Evolutionary conservation across 1,140 invertebrate genomes (phyloP).

Genomic region (Brachionus rotundiformis): DNA sequence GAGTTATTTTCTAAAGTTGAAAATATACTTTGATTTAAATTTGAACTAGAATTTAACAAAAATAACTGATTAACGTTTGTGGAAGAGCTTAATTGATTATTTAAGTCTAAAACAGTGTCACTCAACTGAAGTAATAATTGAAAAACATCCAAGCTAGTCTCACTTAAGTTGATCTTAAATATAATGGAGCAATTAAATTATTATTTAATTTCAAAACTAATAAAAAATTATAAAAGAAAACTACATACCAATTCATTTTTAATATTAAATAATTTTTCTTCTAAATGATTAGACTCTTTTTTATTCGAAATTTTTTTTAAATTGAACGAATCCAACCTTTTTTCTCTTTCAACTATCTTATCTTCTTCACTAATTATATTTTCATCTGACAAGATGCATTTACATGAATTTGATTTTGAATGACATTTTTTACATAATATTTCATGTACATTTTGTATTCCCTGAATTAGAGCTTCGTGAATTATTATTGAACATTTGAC

Average conservation of each 20-base stretch:
- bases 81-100: slow-evolving; percentile 28
- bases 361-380: background rate
- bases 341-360: background rate
- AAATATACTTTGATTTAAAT: background rate
- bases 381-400: background rate
- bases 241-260: slow-evolving; percentile 41
- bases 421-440: slow-evolving; percentile 43
- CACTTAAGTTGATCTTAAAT: slow-evolving; percentile 6
- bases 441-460: slow-evolving; percentile 18
- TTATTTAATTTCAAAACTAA: too few relatives aligned
- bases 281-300: background rate
- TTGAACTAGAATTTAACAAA: background rate
- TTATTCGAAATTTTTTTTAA: background rate
- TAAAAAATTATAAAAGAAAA: background rate
- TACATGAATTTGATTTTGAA: background rate
- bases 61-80: slow-evolving; percentile 32
- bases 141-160: slow-evolving; percentile 42
- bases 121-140: slow-evolving; percentile 10
- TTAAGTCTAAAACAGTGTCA: slow-evolving; percentile 32
- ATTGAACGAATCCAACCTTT: too few relatives aligned
- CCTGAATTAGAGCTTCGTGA: slow-evolving; percentile 1
- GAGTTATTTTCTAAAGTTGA: background rate
- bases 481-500: slow-evolving; percentile 25
- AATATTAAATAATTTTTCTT: slow-evolving; percentile 30
- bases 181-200: too few relatives aligned